A percentile compares a stretch with the other conserved stretches of the same genome.
phyloP scores from a whole-genome alignment of 2,113 vertebrate genomes.

The Brachyistius frenatus region DNA sequence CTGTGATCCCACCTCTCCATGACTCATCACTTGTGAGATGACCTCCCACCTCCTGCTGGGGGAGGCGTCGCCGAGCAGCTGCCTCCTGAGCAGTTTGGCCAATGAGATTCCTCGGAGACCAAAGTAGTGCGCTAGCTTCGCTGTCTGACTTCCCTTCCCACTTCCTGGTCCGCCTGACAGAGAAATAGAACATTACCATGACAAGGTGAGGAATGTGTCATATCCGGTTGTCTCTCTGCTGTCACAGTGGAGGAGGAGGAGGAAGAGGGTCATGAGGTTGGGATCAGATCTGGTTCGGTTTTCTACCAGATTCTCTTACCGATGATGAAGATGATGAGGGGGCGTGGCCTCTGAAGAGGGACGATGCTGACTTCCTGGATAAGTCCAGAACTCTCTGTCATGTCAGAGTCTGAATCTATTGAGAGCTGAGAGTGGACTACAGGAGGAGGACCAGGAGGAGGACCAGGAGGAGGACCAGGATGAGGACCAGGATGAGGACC shows the following conservation, averaged over 20 bases:
- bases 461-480: no score
- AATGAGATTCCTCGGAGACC: slow-evolving; percentile 34
- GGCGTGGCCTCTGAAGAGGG: not conserved
- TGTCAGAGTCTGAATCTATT: slow-evolving; percentile 46
- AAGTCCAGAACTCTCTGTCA: slow-evolving; percentile 39
- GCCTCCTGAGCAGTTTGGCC: slow-evolving; percentile 32
- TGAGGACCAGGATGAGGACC: not conserved
- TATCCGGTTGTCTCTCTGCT: no score
- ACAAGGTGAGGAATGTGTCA: not conserved
- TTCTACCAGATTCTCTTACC: slow-evolving; percentile 15
- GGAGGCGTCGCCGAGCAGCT: slow-evolving; percentile 28
- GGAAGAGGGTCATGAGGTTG: not conserved
- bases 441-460: not conserved
- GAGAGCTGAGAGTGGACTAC: slow-evolving; percentile 25
- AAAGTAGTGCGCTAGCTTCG: not conserved
- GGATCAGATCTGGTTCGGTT: not conserved
- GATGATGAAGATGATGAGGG: slow-evolving; percentile 34
- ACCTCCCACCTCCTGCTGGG: slow-evolving; percentile 40
- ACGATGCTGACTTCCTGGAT: slow-evolving; percentile 37
- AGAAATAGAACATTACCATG: not conserved
- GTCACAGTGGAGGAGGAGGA: no score
- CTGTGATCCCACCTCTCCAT: slow-evolving; percentile 22
- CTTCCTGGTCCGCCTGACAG: slow-evolving; percentile 42
- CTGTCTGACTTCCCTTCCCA: slow-evolving; percentile 31
- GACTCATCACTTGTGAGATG: slow-evolving; percentile 37